Evolutionary conservation across 1,140 invertebrate species (phyloP), one percentile per base, ranked within the genome.

Genomic region (Anoplolepis gracilipes): DNA sequence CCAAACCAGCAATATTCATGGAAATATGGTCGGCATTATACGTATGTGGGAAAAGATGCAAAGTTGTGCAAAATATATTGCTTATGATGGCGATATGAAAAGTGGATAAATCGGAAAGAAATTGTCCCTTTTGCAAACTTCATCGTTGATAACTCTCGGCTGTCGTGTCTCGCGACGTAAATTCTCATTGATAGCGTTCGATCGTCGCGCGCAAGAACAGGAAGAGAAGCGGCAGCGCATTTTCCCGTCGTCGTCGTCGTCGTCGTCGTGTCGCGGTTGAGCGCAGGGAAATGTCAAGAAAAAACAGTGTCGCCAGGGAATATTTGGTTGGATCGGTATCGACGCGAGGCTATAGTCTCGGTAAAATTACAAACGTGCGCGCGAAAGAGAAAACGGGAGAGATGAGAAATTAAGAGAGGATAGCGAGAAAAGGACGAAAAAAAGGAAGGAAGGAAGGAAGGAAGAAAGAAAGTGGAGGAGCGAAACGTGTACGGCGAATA

Each of bases 401-500:
- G 11, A 64, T 30, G 64, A 67, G 46, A 49, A 49, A 49, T 49
- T 49, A 49, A 49, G 13, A 49, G 46, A 16, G 46, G 46, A 3
- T 49, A 10, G 25, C 42, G 33, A 67, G 28, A 28, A 49, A 65
- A n/a, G 42, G 49, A 3, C 8, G 10, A 19, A 49, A 49, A 84
- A 57, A 84, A 42, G 39, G n/a, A 49, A 49, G 39, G n/a, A 69
- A 46, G 53, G 46, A 84, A 42, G 39, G n/a, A 49, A 49, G 39
- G n/a, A 69, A 46, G 53, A 30, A 67, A 22, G 72, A 57, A 33
- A 65, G 6, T 36, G 33, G 30, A 28, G 46, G 46, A 19, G 46
- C 73, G 65, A 88, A 89, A 88, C 76, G 75, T n/a, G n/a, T 89
- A 89, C 81, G 85, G 57, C 30, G 88, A 85, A 90, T 90, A 90